These are phyloP conservation scores for Drosophila triauraria DNA, from an alignment of 1,140 invertebrate genomes.

Conservation along the genomic window DNA sequence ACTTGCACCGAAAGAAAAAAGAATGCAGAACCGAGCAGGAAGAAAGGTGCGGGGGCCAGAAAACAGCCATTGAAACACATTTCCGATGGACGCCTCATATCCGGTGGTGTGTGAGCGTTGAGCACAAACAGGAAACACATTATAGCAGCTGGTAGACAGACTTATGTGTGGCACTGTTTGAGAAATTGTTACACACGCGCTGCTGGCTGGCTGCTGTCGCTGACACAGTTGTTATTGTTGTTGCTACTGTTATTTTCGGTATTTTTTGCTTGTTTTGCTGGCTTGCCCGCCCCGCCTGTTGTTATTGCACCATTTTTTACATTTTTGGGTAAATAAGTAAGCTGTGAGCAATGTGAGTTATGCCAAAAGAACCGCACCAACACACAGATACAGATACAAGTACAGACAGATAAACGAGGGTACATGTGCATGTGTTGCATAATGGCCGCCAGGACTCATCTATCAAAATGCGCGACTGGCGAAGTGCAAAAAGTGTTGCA, in stretches of 20 bases:
- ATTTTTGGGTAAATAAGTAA: constrained; percentile 76
- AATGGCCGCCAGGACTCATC: constrained; percentile 78
- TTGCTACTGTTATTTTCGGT: constrained; percentile 32
- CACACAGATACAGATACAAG: constrained; percentile 1
- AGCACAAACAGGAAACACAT: constrained; percentile 82
- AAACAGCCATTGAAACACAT: constrained; percentile 50
- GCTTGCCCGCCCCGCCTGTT: constrained; percentile 53
- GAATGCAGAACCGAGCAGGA: constrained; percentile 17
- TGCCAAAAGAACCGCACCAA: constrained; percentile 65
- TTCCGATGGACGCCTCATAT: constrained; percentile 67
- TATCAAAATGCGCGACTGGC: constrained; percentile 74
- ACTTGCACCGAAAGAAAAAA: constrained; percentile 1
- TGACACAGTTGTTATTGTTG: constrained; percentile 49
- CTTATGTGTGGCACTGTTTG: constrained; percentile 81
- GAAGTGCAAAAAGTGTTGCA: constrained; percentile 70
- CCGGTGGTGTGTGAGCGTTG: constrained; percentile 76
- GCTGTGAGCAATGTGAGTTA: constrained; percentile 70
- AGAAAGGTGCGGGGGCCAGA: constrained; percentile 24
- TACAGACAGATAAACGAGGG: constrained; percentile 19
- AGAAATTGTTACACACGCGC: constrained; percentile 74
- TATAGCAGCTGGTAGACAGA: constrained; percentile 82
- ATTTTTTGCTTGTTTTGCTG: constrained; percentile 54
- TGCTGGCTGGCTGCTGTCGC: constrained; percentile 52
- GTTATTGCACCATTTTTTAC: constrained; percentile 66
- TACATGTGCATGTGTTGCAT: constrained; percentile 57